Evolutionary conservation across 2,888 invertebrate genomes (phyloP).

Genomic region (Cerceris rybyensis): DNA sequence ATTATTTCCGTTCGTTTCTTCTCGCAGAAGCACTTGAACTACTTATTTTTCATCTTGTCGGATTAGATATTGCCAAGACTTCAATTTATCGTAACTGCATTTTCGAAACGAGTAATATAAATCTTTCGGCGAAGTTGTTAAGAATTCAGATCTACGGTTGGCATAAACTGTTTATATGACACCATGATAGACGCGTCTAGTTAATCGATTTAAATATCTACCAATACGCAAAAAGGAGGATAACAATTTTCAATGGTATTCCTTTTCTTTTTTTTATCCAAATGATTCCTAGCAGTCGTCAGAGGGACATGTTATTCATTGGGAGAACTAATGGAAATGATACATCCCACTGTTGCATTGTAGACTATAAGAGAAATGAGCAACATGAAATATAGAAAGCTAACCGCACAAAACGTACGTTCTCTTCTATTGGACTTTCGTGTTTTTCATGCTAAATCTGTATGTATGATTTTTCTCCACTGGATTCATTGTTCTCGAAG

Average conservation of each 20-base stretch:
- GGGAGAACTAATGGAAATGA: constrained; percentile 1
- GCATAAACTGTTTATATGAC: constrained; percentile 3
- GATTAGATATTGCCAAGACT: constrained; percentile 40
- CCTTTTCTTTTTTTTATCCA: neutral
- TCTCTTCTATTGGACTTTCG: neutral
- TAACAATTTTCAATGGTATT: neutral
- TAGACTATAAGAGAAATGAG: neutral
- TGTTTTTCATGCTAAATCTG: neutral
- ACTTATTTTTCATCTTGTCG: constrained; percentile 51
- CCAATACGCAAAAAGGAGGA: neutral
- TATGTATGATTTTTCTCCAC: no score
- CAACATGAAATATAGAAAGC: neutral
- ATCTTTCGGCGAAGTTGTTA: constrained; percentile 14
- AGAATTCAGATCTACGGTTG: neutral
- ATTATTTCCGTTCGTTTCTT: constrained; percentile 44
- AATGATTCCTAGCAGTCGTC: neutral
- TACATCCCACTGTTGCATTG: no score
- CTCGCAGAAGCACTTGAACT: neutral
- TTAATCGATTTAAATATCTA: constrained; percentile 1
- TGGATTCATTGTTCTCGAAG: no score
- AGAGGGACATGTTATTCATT: neutral
- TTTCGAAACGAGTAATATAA: constrained; percentile 36
- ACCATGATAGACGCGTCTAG: neutral
- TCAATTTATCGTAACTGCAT: constrained; percentile 41
- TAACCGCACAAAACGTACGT: neutral